Evolutionary conservation across 2,113 vertebrate genomes (phyloP).

Genomic region (Neomonachus schauinslandi): DNA sequence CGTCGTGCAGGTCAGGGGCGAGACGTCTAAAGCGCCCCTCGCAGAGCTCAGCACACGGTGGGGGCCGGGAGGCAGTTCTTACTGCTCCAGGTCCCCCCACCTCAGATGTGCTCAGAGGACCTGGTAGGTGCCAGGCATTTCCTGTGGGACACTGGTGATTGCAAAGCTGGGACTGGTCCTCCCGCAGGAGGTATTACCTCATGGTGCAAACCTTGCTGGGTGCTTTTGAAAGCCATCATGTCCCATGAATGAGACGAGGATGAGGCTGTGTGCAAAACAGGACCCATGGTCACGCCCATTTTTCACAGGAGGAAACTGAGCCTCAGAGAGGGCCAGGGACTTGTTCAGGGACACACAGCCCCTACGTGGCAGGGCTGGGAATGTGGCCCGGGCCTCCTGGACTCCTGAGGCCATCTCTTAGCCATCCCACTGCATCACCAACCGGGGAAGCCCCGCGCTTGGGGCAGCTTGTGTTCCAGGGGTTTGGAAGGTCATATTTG

Average conservation of each 20-base stretch:
- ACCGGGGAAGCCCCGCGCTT: not conserved
- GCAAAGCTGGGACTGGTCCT: not conserved
- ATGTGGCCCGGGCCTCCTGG: not conserved
- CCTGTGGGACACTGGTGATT: not conserved
- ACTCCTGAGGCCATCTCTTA: not conserved
- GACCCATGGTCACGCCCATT: not conserved
- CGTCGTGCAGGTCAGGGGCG: fast-evolving
- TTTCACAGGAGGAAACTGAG: not conserved
- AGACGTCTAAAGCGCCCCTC: too few relatives aligned
- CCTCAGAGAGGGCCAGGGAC: not conserved
- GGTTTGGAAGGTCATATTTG: not conserved
- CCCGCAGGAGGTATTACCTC: not conserved
- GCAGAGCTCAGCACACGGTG: not conserved
- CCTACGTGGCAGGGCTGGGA: not conserved
- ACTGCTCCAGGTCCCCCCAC: fast-evolving
- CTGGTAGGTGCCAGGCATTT: not conserved
- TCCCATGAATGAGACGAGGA: not conserved
- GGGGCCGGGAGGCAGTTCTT: not conserved
- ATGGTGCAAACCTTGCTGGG: fast-evolving
- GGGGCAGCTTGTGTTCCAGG: not conserved
- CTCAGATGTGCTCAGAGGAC: not conserved
- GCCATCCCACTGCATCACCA: not conserved
- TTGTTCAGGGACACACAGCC: not conserved
- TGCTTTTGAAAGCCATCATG: not conserved
- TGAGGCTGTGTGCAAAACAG: not conserved